Base-by-base conservation (phyloP, 2,113 vertebrate species). In the Brachyhypopomus occidentalis region DNA sequence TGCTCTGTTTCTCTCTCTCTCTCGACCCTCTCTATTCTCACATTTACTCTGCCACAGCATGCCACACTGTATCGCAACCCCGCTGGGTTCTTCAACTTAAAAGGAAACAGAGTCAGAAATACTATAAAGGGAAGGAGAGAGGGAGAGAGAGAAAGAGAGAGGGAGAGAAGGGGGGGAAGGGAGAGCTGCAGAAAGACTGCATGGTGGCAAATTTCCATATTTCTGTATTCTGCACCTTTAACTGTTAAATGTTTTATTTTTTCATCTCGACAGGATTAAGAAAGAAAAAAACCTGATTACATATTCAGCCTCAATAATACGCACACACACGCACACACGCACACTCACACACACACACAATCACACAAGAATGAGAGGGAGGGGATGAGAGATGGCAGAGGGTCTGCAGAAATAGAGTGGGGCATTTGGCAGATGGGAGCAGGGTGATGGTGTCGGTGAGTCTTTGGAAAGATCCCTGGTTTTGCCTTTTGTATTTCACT, bases 291-390 rank as follows among this genome's bases (percentile, higher is more conserved):
- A 75, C 60, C 60, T 30, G 30, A 85, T 85, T 84, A 86, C 85
- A 3, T 77, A 84, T 90, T 87, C 82, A 75, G 23, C 45, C 84
- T 72, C 89, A 88, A 87, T 88, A 90, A 89, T 89, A 78, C 84
- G 8, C 79, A 82, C 86, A 81, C 86, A 85, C 14, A 19, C 72
- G 74, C 64, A 81, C 23, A 22, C 64, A 60, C 55, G 34, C 75
- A 81, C 86, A 84, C 12, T 16, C 74, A 73, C 71, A 80, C 23
- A n/a, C 71, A 62, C 55, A 34, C 74, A 86, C 73, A 66, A n/a
- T n/a, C 30, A 30, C 30, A 30, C 30, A 30, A 30, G 76, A 71
- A 56, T 78, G 69, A 62, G 55, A 80, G 22, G 82, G 84, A 56
- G 55, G 55, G 67, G 20, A 55, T 16, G 63, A 56, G 63, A 66